Base-by-base conservation (phyloP, 2,888 invertebrate species). In the Agonopterix arenella region DNA sequence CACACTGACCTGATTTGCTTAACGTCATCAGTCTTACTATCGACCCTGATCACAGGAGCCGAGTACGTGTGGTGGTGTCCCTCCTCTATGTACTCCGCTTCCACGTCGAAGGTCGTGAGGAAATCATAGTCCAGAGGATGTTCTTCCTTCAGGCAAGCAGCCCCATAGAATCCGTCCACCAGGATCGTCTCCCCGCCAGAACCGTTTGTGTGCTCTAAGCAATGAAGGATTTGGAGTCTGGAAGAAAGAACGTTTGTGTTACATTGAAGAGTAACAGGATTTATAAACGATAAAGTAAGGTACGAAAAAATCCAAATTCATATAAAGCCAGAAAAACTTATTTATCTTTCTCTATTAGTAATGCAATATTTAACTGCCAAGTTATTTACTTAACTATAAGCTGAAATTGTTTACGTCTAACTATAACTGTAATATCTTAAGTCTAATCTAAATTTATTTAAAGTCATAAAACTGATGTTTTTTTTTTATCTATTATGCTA, bases 91-190 rank as follows among this genome's bases (percentile, higher is more conserved):
- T 92, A 95, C 61, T 93, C 92, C 0, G 92, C 92, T 52, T 93
- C 91, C 8, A 93, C 75, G 8, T 90, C 76, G 11, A 90, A 90
- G 11, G 72, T 84, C 0, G 90, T 83, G 3, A 96, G 84, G 48
- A 91, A 80, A 7, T 92, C 74, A 64, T 90, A 95, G 46, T 91
- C 90, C 11, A 90, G 80, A 0, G 91, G 91, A 64, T 89, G 73
- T 1, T 89, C 77, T 1, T 79, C 68, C 48, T 84, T 86, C 13
- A 95, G 73, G 47, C 89, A 79, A 8, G 84, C 70, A 0, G 93
- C 94, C 4, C 92, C 93, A 50, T 91, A 85, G 66, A 94, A 93
- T 0, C 95, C 96, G 66, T 96, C 96, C 0, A 93, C 93, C 2
- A 96, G 82, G 44, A 94, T 80, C 0, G 93, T 95, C 57, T 94